Percentiles rank a stretch among this genome's conserved stretches.
These are phyloP conservation scores for Nomada fucata DNA, from an alignment of 2,888 invertebrate genomes.

Conservation along the genomic window DNA sequence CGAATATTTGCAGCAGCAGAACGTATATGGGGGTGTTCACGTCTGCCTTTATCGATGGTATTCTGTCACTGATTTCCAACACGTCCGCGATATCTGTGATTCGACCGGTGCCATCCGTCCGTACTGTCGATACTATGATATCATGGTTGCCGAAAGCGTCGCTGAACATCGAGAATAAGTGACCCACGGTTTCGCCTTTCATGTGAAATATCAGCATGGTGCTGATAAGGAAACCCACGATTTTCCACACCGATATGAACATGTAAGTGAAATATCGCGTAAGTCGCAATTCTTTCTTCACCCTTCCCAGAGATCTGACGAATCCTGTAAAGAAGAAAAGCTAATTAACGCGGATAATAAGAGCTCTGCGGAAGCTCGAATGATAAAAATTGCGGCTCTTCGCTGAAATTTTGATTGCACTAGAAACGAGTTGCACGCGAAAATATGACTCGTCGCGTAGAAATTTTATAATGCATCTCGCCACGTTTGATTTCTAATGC, in stretches of 20 bases:
- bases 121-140: constrained; percentile 91
- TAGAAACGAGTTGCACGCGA: too few relatives aligned
- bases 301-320: constrained; percentile 90
- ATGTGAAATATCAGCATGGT: constrained; percentile 90
- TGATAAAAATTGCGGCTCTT: too few relatives aligned
- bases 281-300: constrained; percentile 91
- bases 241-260: constrained; percentile 96
- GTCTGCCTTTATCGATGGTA: constrained; percentile 88
- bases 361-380: neutral
- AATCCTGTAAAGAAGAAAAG: constrained; percentile 74
- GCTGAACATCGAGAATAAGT: constrained; percentile 91
- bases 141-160: constrained; percentile 91
- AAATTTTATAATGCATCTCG: too few relatives aligned
- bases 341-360: neutral
- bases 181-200: constrained; percentile 90
- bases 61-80: constrained; percentile 90
- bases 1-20: constrained; percentile 91
- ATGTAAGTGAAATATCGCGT: constrained; percentile 96
- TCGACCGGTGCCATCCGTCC: constrained; percentile 81
- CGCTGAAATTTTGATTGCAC: too few relatives aligned
- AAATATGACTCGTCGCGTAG: too few relatives aligned
- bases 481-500: too few relatives aligned
- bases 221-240: constrained; percentile 91
- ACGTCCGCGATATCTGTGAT: constrained; percentile 89
- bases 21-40: constrained; percentile 91